phyloP scores from a whole-genome alignment of 2,797 vertebrate species.

The Argya squamiceps region DNA sequence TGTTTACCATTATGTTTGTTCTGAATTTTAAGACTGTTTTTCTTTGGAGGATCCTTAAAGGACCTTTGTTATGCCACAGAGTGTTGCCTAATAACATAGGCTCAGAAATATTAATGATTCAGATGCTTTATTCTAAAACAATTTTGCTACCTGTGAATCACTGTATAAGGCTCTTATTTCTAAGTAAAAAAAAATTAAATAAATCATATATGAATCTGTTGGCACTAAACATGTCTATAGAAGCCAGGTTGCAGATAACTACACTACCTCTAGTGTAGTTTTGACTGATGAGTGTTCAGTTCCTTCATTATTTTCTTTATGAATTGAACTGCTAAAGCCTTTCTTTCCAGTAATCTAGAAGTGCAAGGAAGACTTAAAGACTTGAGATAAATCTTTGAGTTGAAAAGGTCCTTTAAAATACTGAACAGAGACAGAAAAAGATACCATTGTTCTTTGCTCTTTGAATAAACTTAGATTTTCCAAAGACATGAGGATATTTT shows the following conservation, averaged over 20 bases:
- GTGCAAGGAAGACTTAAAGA: neutral
- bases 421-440: neutral
- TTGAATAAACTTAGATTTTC: neutral
- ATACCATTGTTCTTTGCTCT: neutral
- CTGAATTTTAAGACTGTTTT: neutral
- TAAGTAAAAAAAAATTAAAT: neutral
- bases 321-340: neutral
- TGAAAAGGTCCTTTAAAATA: neutral
- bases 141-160: neutral
- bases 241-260: neutral
- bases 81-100: neutral
- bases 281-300: neutral
- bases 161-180: neutral
- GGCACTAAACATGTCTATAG: neutral
- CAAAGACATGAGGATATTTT: neutral
- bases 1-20: neutral
- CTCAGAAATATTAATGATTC: neutral
- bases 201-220: neutral
- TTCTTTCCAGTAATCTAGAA: neutral
- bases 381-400: neutral
- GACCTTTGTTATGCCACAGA: neutral
- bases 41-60: neutral
- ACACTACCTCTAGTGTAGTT: neutral
- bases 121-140: neutral
- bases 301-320: neutral